Conservation (phyloP, 2,113 vertebrate genomes). For the Platysteira castanea region DNA sequence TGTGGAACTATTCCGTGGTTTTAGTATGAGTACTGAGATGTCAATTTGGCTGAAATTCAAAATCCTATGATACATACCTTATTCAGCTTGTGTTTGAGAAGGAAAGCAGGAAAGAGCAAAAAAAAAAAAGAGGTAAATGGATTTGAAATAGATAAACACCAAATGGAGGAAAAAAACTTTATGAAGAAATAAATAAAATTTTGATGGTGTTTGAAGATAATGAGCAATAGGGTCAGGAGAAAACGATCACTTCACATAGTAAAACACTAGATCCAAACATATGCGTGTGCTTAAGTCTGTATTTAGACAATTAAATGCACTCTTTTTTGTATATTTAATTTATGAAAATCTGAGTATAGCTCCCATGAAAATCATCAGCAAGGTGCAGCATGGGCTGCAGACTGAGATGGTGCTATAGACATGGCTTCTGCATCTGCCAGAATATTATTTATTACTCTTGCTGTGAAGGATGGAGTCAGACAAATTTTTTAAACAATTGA, state of each 20-base stretch:
- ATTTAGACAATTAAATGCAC: background rate
- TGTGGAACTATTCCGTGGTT: background rate
- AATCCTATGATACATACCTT: background rate
- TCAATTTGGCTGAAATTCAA: background rate
- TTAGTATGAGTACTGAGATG: background rate
- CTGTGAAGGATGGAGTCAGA: background rate
- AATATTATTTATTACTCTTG: background rate
- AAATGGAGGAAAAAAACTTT: background rate
- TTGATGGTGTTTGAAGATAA: background rate
- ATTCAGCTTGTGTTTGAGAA: background rate
- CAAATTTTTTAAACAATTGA: background rate
- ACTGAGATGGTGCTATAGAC: accelerated
- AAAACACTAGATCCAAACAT: background rate
- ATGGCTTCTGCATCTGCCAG: background rate
- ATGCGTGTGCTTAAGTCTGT: background rate
- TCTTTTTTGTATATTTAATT: background rate
- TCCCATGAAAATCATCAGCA: background rate
- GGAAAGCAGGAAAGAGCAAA: background rate
- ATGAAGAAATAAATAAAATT: background rate
- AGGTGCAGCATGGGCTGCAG: background rate
- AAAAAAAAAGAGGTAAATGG: background rate
- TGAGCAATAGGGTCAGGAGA: background rate
- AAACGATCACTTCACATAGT: background rate
- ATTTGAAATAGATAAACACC: background rate
- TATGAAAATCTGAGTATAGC: background rate